These are phyloP conservation scores for Pectinophora gossypiella DNA, from an alignment of 1,140 invertebrate genomes.

Conservation along the genomic window DNA sequence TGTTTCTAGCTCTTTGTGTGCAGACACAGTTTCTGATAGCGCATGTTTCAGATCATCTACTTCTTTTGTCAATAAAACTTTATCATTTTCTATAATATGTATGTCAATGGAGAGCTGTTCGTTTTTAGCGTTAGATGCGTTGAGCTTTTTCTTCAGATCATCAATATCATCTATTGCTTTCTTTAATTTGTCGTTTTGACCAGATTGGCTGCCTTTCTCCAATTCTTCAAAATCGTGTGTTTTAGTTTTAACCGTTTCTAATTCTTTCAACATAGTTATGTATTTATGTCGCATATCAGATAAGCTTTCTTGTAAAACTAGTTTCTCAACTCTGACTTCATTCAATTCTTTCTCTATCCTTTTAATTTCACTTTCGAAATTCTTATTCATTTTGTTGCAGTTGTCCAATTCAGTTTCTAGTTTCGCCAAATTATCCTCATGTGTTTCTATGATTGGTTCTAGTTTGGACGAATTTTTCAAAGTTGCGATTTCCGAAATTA, in stretches of 20 bases:
- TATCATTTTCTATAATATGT: conserved; percentile 69
- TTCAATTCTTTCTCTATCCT: conserved; percentile 58
- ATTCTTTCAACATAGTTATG: conserved; percentile 65
- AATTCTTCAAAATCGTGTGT: conserved; percentile 51
- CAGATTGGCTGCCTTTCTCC: conserved; percentile 34
- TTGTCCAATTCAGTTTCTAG: conserved; percentile 79
- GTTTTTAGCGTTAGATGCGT: conserved; percentile 48
- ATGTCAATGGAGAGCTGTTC: conserved; percentile 66
- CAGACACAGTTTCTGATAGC: conserved; percentile 28
- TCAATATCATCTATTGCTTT: conserved; percentile 50
- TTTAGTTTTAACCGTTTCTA: conserved; percentile 52
- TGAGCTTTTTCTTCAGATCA: conserved; percentile 53
- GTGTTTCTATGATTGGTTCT: conserved; percentile 80
- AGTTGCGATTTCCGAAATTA: conserved; percentile 78
- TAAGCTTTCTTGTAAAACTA: conserved; percentile 52
- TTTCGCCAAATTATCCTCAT: conserved; percentile 78
- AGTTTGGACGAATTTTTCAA: conserved; percentile 78
- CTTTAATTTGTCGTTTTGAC: conserved; percentile 51
- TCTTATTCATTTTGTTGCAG: conserved; percentile 67
- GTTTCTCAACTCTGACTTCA: conserved; percentile 63
- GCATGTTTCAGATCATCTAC: conserved; percentile 52
- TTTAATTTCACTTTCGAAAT: conserved; percentile 69
- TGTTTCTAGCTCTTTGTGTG: conserved; percentile 37
- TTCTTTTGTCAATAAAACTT: conserved; percentile 61
- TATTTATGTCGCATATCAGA: conserved; percentile 65